Conservation (phyloP, 2,797 vertebrate genomes). For the Apodemus agrarius region DNA sequence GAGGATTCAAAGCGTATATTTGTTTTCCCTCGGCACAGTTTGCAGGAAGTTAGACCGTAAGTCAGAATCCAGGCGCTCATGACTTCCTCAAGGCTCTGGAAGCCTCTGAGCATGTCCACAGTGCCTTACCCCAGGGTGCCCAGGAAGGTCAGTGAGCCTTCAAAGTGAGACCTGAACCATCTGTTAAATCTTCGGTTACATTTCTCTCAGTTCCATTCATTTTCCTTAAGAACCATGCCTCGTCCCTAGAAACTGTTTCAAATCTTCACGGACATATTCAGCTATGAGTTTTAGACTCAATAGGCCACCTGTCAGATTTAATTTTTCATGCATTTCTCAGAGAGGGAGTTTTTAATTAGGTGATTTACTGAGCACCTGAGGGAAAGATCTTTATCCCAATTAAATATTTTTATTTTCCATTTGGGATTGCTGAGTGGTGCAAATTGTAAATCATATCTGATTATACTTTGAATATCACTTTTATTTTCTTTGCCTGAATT, state of each 20-base stretch:
- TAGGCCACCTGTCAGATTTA: slow-evolving; percentile 17
- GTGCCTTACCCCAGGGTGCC: too few relatives aligned
- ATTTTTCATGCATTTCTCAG: slow-evolving; percentile 45
- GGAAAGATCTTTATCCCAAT: slow-evolving; percentile 36
- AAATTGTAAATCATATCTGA: slow-evolving; percentile 28
- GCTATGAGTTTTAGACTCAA: not conserved
- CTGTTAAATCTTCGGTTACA: not conserved
- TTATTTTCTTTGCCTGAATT: slow-evolving; percentile 42
- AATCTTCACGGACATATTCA: slow-evolving; percentile 3
- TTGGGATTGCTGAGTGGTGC: not conserved
- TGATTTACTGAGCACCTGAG: slow-evolving; percentile 17
- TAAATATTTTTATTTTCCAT: slow-evolving; percentile 47
- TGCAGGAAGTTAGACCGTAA: not conserved
- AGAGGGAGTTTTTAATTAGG: slow-evolving; percentile 3
- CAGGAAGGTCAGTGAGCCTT: not conserved
- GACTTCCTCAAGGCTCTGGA: not conserved
- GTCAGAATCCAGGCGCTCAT: not conserved
- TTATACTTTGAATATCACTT: slow-evolving; percentile 4
- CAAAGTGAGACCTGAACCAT: not conserved
- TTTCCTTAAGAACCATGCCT: not conserved
- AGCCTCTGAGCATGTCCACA: not conserved
- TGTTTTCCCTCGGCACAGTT: not conserved
- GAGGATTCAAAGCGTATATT: not conserved
- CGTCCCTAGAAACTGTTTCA: slow-evolving; percentile 25
- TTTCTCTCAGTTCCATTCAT: slow-evolving; percentile 21